These are phyloP conservation scores for Enteromius mattozi DNA, from an alignment of 2,797 vertebrate species.

Conservation along the genomic window DNA sequence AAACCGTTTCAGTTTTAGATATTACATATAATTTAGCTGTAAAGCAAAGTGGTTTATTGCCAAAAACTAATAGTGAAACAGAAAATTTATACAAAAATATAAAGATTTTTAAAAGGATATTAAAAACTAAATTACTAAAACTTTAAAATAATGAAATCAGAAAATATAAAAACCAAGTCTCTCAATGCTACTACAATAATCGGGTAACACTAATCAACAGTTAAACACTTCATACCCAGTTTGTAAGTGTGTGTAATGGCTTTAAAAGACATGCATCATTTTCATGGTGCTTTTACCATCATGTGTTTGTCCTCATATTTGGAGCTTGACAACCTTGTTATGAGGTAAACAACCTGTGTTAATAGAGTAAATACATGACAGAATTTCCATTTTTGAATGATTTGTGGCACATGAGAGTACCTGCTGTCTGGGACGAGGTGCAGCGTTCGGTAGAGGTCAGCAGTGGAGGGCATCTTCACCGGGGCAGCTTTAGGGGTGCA, in stretches of 20 bases:
- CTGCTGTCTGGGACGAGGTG: slow-evolving; percentile 75
- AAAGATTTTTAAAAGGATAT: background rate
- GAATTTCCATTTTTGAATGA: background rate
- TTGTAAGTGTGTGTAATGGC: background rate
- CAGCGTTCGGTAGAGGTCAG: slow-evolving; percentile 79
- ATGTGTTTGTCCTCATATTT: background rate
- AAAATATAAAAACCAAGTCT: background rate
- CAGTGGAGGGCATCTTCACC: slow-evolving; percentile 71
- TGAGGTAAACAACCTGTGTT: too few relatives aligned
- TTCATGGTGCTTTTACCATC: background rate
- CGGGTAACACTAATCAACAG: background rate
- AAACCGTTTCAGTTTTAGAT: background rate
- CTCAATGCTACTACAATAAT: background rate
- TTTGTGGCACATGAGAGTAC: slow-evolving; percentile 54
- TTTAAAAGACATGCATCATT: background rate
- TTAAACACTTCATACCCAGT: background rate
- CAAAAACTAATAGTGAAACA: background rate
- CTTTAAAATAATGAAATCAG: background rate
- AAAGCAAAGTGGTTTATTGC: background rate
- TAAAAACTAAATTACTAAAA: background rate
- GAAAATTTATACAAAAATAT: too few relatives aligned
- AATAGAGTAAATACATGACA: background rate
- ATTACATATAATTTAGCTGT: background rate
- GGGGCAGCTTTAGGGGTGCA: slow-evolving; percentile 68
- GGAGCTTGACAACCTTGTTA: background rate